Conservation (phyloP, 2,888 invertebrate species). For the Epinotia demarniana region DNA sequence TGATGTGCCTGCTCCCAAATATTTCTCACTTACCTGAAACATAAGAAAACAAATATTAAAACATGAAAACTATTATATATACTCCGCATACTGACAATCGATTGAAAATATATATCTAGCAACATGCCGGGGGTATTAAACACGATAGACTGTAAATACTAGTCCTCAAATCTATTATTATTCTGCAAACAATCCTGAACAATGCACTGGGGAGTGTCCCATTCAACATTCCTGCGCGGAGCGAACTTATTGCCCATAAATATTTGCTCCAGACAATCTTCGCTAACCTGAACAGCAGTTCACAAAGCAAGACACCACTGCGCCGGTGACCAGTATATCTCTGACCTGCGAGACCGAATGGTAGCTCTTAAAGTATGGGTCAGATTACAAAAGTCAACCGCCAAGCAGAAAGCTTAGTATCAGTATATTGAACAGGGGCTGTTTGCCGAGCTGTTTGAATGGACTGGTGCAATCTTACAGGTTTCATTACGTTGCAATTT, state of each 20-base stretch:
- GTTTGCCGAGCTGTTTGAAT: background rate
- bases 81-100: background rate
- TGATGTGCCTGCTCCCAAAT: too few species aligned
- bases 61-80: background rate
- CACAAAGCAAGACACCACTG: background rate
- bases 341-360: background rate
- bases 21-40: slow-evolving; percentile 18
- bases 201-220: slow-evolving; percentile 1
- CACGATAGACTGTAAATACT: background rate
- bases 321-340: background rate
- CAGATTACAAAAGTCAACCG: background rate
- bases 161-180: background rate
- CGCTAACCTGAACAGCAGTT: slow-evolving; percentile 3
- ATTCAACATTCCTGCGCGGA: background rate
- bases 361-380: background rate
- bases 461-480: slow-evolving; percentile 9
- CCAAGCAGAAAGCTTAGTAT: background rate
- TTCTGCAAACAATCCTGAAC: background rate
- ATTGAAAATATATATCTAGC: background rate
- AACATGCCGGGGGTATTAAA: background rate
- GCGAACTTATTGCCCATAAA: slow-evolving; percentile 11
- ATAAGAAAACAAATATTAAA: slow-evolving; percentile 15
- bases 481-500: slow-evolving; percentile 15
- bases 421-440: background rate
- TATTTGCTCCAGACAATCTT: slow-evolving; percentile 14